These are phyloP conservation scores for Elmis aenea DNA, from an alignment of 2,888 invertebrate species.

Conservation along the genomic window DNA sequence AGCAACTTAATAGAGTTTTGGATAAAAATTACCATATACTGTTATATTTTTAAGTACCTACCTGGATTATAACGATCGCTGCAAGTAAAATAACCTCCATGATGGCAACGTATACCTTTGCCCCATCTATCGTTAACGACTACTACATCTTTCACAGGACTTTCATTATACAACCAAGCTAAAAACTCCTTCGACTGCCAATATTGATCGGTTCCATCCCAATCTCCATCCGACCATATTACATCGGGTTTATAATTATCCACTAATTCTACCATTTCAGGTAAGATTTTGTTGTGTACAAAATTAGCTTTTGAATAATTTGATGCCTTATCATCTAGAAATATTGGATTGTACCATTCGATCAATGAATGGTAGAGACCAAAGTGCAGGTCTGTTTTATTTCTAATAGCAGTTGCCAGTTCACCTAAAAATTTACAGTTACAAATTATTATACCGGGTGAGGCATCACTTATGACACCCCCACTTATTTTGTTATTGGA, in stretches of 20 bases:
- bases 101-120: constrained; percentile 66
- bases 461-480: no score
- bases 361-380: constrained; percentile 82
- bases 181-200: constrained; percentile 82
- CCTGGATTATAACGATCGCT: constrained; percentile 79
- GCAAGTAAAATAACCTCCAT: constrained; percentile 87
- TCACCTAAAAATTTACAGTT: constrained; percentile 57
- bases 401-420: constrained; percentile 62
- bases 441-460: constrained; percentile 32
- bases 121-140: constrained; percentile 97
- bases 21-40: no score
- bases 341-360: constrained; percentile 86
- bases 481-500: no score
- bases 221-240: constrained; percentile 93
- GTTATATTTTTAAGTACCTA: constrained; percentile 35
- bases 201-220: constrained; percentile 79
- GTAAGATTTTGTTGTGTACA: constrained; percentile 66
- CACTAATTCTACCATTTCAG: constrained; percentile 76
- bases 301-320: constrained; percentile 62
- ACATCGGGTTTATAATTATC: constrained; percentile 67
- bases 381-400: constrained; percentile 62
- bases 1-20: no score
- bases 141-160: constrained; percentile 80
- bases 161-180: constrained; percentile 91
- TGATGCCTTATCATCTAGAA: constrained; percentile 61